Conservation (phyloP, 1,140 invertebrate genomes). For the Riptortus pedestris region DNA sequence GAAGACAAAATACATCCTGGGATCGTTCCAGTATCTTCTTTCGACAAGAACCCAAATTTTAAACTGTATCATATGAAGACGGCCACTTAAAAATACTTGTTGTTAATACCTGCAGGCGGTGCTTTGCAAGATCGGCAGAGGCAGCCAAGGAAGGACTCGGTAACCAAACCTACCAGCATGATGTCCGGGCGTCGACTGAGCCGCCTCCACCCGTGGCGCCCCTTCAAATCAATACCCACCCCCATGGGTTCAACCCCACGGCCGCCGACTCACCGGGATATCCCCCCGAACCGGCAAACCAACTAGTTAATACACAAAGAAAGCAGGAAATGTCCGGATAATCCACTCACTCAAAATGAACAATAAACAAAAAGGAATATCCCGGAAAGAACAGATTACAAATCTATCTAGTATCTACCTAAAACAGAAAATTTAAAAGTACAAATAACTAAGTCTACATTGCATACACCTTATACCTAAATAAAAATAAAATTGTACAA, state of each 20-base stretch:
- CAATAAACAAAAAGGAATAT: no score
- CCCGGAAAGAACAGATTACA: no score
- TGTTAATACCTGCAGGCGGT: constrained; percentile 60
- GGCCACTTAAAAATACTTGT: background rate
- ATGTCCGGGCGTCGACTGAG: constrained; percentile 35
- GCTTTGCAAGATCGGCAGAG: constrained; percentile 80
- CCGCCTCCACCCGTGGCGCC: constrained; percentile 7
- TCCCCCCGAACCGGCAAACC: background rate
- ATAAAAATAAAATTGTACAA: no score
- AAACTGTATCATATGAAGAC: no score
- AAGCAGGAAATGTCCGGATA: no score
- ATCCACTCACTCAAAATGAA: no score
- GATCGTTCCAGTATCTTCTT: no score
- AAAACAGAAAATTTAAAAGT: no score
- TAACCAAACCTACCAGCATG: constrained; percentile 74
- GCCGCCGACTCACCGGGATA: constrained; percentile 4
- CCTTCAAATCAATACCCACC: constrained; percentile 18
- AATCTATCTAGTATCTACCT: no score
- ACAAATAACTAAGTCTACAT: no score
- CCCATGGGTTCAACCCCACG: background rate
- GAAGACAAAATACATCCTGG: background rate
- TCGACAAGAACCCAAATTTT: no score
- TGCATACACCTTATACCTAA: no score
- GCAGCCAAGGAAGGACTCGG: constrained; percentile 77
- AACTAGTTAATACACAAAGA: background rate